Evolutionary conservation across 2,888 invertebrate genomes (phyloP).

Genomic region (Mesoligia furuncula): DNA sequence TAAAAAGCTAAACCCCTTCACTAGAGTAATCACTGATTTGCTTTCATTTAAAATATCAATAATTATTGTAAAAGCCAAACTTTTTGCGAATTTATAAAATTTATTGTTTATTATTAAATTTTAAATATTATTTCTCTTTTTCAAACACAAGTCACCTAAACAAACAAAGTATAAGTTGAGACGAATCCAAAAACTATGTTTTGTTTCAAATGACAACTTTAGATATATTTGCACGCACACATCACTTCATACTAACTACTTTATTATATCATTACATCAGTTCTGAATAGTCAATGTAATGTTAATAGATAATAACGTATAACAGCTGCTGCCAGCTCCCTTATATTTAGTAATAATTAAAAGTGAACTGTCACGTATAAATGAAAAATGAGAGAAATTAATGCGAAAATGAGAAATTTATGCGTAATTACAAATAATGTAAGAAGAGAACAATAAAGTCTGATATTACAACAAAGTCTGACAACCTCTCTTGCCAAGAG

Average conservation of each 20-base stretch:
- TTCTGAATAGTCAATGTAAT: constrained; percentile 9
- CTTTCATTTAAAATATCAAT: not conserved
- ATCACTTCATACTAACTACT: constrained; percentile 7
- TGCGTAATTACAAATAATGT: not conserved
- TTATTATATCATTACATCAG: not conserved
- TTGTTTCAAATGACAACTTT: not conserved
- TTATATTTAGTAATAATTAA: not conserved
- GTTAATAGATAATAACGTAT: not conserved
- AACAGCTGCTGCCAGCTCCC: not conserved
- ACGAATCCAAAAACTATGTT: not conserved
- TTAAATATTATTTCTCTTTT: not conserved
- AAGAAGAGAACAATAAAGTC: not conserved
- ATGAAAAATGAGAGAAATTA: not conserved
- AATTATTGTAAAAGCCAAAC: too few species aligned
- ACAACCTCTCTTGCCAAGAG: not conserved
- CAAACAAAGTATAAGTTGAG: too few species aligned
- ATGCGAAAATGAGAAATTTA: too few species aligned
- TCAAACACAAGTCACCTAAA: not conserved
- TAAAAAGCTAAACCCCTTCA: not conserved
- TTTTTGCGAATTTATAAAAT: not conserved
- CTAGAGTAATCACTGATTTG: not conserved
- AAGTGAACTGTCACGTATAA: not conserved
- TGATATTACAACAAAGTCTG: not conserved
- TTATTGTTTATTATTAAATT: not conserved
- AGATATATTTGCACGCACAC: not conserved